These are phyloP conservation scores for Cryptus viduatorius DNA, from an alignment of 2,888 invertebrate species.

Conservation along the genomic window DNA sequence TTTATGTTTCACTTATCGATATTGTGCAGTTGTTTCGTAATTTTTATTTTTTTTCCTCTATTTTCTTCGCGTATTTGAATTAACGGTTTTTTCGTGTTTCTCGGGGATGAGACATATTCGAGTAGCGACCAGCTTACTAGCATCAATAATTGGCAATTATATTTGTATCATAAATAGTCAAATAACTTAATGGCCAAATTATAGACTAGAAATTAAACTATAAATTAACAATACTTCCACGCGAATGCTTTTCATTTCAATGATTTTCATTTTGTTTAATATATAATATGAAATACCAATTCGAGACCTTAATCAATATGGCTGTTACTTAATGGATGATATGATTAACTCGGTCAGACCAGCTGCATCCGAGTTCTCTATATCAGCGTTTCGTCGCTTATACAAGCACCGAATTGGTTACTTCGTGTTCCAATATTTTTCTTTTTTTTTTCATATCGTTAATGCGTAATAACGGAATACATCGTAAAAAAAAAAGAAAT, in stretches of 20 bases:
- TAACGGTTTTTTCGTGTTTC: constrained; percentile 2
- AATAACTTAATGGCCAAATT: constrained; percentile 70
- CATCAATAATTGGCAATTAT: constrained; percentile 76
- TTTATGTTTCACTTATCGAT: constrained; percentile 21
- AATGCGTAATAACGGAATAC: constrained; percentile 67
- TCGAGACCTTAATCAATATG: constrained; percentile 62
- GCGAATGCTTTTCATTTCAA: constrained; percentile 50
- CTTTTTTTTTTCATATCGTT: constrained; percentile 19
- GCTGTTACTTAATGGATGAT: constrained; percentile 68
- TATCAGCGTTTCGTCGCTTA: constrained; percentile 64
- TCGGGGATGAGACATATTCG: constrained; percentile 75
- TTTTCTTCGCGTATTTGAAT: constrained; percentile 33
- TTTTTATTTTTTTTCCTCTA: not conserved
- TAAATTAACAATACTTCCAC: constrained; percentile 67
- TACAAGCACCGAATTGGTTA: constrained; percentile 61
- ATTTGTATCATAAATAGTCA: constrained; percentile 68
- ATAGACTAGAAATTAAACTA: constrained; percentile 71
- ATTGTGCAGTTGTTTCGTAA: not conserved
- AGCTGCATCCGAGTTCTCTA: constrained; percentile 69
- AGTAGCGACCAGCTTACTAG: constrained; percentile 74
- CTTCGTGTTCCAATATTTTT: constrained; percentile 38
- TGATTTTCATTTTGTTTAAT: constrained; percentile 37
- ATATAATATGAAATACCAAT: constrained; percentile 65
- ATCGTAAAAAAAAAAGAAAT: constrained; percentile 68
- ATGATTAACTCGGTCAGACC: constrained; percentile 71